phyloP scores from a whole-genome alignment of 2,797 vertebrate species.

The Characodon lateralis region DNA sequence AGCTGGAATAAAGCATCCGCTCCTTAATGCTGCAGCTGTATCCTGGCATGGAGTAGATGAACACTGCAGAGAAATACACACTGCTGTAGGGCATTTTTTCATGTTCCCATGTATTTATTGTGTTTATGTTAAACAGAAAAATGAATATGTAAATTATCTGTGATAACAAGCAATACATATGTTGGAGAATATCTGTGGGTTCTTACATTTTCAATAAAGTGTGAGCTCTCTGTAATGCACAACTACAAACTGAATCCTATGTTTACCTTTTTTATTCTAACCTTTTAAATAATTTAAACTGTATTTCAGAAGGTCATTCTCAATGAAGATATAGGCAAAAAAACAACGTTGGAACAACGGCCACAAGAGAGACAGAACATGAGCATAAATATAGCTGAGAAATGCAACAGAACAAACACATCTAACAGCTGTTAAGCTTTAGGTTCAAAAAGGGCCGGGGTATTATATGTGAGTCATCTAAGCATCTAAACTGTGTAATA shows the following conservation, averaged over 20 bases:
- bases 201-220: not conserved
- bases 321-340: not conserved
- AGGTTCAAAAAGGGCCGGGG: not conserved
- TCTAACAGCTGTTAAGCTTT: not conserved
- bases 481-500: not conserved
- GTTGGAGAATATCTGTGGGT: not conserved
- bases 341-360: not conserved
- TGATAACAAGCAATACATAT: not conserved
- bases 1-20: conserved; percentile 98
- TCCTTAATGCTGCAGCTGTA: conserved; percentile 98
- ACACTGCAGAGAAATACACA: conserved; percentile 80
- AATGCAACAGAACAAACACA: not conserved
- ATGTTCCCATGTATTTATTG: not conserved
- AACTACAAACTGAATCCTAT: not conserved
- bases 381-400: not conserved
- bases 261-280: not conserved
- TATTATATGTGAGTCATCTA: not conserved
- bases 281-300: not conserved
- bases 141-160: not conserved
- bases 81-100: not conserved
- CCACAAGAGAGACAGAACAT: not conserved
- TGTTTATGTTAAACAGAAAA: not conserved
- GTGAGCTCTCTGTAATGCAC: not conserved
- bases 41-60: conserved; percentile 99
- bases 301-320: not conserved